phyloP scores from a whole-genome alignment of 2,888 invertebrate species.

The Drosophila mimetica region DNA sequence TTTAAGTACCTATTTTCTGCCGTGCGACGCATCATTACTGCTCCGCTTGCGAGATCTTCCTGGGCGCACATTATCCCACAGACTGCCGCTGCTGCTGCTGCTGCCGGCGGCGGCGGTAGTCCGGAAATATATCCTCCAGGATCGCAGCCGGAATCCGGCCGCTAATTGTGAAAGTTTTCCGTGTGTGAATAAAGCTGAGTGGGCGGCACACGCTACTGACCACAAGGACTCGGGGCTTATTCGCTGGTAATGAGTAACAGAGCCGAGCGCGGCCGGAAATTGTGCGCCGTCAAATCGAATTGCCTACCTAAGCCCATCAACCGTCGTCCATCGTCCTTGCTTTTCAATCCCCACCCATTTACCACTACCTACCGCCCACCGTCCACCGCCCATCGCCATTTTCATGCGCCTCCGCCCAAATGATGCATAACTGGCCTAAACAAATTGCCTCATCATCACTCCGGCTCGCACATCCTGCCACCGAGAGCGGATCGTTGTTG shows the following conservation, averaged over 20 bases:
- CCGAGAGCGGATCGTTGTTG: constrained; percentile 4
- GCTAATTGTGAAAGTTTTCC: constrained; percentile 13
- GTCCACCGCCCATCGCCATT: background rate
- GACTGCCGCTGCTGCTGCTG: constrained; percentile 16
- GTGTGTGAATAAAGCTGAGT: constrained; percentile 28
- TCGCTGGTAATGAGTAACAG: constrained; percentile 36
- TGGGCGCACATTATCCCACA: constrained; percentile 53
- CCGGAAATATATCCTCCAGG: background rate
- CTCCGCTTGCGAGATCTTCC: constrained; percentile 45
- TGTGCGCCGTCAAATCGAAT: constrained; percentile 36
- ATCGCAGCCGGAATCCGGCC: constrained; percentile 7
- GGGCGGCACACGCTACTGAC: constrained; percentile 2
- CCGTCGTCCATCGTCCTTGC: constrained; percentile 4
- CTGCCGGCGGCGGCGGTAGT: too few relatives aligned
- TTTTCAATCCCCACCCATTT: background rate
- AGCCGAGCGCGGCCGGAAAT: constrained; percentile 30
- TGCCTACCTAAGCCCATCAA: constrained; percentile 23
- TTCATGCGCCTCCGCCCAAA: constrained; percentile 13
- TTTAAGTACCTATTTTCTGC: background rate
- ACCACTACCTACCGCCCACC: background rate
- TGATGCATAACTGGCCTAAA: constrained; percentile 48
- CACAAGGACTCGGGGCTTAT: constrained; percentile 32
- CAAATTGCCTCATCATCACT: constrained; percentile 54
- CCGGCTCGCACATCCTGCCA: constrained; percentile 28
- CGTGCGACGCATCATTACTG: constrained; percentile 46